phyloP scores from a whole-genome alignment of 2,113 vertebrate genomes.

The Podilymbus podiceps region DNA sequence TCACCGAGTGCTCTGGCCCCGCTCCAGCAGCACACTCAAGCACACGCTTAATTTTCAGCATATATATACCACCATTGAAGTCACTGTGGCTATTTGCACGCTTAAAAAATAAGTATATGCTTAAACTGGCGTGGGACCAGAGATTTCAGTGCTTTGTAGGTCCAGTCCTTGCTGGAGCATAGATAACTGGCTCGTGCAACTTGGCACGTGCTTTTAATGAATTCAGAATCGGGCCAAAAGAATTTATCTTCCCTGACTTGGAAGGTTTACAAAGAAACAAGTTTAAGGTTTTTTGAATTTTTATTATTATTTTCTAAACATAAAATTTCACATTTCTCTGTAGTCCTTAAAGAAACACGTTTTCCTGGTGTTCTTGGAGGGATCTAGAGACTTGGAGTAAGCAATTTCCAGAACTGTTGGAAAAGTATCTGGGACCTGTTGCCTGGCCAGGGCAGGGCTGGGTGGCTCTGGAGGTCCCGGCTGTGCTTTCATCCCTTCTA shows the following conservation, averaged over 20 bases:
- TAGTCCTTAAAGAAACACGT: background rate
- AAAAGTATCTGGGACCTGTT: background rate
- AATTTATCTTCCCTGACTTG: slow-evolving; percentile 36
- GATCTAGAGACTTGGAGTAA: background rate
- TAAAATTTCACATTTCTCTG: slow-evolving; percentile 8
- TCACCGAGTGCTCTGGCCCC: background rate
- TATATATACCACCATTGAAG: background rate
- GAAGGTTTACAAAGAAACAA: slow-evolving; percentile 32
- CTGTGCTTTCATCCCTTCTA: rapidly evolving
- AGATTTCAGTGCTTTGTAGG: slow-evolving; percentile 8
- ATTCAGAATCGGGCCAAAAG: background rate
- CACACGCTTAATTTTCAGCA: background rate
- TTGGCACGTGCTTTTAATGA: slow-evolving; percentile 11
- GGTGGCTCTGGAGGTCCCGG: background rate
- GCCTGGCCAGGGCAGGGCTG: background rate
- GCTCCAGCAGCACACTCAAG: slow-evolving; percentile 11
- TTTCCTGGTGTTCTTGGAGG: background rate
- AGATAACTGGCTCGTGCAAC: slow-evolving; percentile 21
- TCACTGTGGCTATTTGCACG: background rate
- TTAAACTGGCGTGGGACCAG: slow-evolving; percentile 45
- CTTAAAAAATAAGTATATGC: slow-evolving; percentile 23
- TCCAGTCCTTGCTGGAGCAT: slow-evolving; percentile 29
- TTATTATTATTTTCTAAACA: slow-evolving; percentile 18
- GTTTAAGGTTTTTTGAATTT: background rate
- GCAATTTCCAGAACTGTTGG: background rate